These are phyloP conservation scores for Ceyx margarethae DNA, from an alignment of 2,113 vertebrate species.

Conservation along the genomic window DNA sequence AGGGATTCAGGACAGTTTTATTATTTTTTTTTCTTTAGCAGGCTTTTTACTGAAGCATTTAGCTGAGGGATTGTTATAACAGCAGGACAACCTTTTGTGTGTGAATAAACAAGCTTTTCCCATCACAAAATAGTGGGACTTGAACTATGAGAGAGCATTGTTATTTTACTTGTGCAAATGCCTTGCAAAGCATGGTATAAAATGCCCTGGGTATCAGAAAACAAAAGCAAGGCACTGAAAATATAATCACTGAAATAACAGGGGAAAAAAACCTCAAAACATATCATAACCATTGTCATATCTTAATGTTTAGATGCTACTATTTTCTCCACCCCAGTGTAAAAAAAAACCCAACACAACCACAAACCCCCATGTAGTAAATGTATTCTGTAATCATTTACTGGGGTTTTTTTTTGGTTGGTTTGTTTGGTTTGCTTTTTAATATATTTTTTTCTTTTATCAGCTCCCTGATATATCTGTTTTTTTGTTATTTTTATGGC, in stretches of 20 bases:
- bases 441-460: neutral
- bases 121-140: neutral
- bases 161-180: conserved; percentile 24
- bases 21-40: conserved; percentile 11
- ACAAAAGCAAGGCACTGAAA: neutral
- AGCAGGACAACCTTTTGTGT: conserved; percentile 21
- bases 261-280: neutral
- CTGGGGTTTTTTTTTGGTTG: no score
- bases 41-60: conserved; percentile 21
- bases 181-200: neutral
- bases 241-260: neutral
- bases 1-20: neutral
- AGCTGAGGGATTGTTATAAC: conserved; percentile 14
- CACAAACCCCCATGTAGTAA: neutral
- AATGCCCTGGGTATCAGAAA: neutral
- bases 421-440: no score
- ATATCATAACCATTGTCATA: neutral
- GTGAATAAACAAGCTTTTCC: conserved; percentile 31
- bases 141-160: neutral
- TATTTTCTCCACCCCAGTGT: neutral
- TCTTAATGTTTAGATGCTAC: neutral
- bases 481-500: neutral
- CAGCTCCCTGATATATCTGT: neutral
- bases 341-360: neutral
- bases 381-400: neutral